phyloP scores from a whole-genome alignment of 2,113 vertebrate genomes.

The rat (Rattus norvegicus) region GRCr8 NC_086020.1:33159001-33159500 shows the following conservation, averaged over 20 bases:
- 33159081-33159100: neutral
- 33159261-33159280: neutral
- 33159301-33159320: neutral
- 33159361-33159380: neutral
- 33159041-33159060: neutral
- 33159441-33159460: neutral
- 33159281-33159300: neutral
- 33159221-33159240: neutral
- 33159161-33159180: neutral
- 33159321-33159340: neutral
- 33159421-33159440: neutral
- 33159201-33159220: neutral
- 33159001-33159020: conserved; percentile 17
- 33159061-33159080: conserved; percentile 24
- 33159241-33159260: conserved; percentile 2
- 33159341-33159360: neutral
- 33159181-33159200: neutral
- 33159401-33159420: neutral
- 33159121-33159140: conserved; percentile 19
- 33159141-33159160: neutral
- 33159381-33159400: neutral
- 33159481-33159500: too few relatives aligned
- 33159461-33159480: neutral
- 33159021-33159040: neutral
- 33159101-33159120: conserved; percentile 29